These are phyloP conservation scores for Spodoptera litura DNA, from an alignment of 1,140 invertebrate species.

Conservation along the genomic window DNA sequence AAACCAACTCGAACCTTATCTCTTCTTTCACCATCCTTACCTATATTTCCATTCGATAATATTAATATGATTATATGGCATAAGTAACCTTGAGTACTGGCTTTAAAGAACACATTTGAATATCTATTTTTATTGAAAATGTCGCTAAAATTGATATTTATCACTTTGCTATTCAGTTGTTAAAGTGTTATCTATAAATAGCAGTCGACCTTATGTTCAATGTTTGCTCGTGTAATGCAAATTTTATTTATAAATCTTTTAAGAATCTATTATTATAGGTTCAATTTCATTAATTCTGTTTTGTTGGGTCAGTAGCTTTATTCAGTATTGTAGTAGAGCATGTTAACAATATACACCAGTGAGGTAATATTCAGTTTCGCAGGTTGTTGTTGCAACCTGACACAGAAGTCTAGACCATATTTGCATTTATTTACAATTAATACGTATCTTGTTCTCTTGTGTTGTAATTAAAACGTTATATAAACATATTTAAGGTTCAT, in stretches of 20 bases:
- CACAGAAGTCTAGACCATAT: slow-evolving; percentile 30
- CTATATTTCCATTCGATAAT: slow-evolving; percentile 74
- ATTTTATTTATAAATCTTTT: no score
- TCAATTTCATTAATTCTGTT: no score
- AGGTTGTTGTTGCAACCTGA: slow-evolving; percentile 33
- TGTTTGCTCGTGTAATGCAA: no score
- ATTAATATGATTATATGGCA: not conserved
- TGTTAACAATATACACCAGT: slow-evolving; percentile 15
- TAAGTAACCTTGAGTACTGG: no score
- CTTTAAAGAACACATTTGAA: no score
- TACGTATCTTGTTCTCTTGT: slow-evolving; percentile 22
- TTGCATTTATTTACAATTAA: slow-evolving; percentile 41
- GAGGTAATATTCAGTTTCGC: slow-evolving; percentile 11
- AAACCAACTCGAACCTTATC: slow-evolving; percentile 92
- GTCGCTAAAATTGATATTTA: no score
- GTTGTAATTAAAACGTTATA: slow-evolving; percentile 35
- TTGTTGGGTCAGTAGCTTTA: not conserved
- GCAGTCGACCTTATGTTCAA: no score
- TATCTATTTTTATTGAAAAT: no score
- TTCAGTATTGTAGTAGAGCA: not conserved
- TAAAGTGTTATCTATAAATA: no score
- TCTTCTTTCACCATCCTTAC: slow-evolving; percentile 92
- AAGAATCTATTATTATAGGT: no score
- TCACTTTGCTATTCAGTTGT: no score
- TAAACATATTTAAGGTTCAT: not conserved